phyloP scores from a whole-genome alignment of 2,888 invertebrate genomes.

The Nysson spinosus region DNA sequence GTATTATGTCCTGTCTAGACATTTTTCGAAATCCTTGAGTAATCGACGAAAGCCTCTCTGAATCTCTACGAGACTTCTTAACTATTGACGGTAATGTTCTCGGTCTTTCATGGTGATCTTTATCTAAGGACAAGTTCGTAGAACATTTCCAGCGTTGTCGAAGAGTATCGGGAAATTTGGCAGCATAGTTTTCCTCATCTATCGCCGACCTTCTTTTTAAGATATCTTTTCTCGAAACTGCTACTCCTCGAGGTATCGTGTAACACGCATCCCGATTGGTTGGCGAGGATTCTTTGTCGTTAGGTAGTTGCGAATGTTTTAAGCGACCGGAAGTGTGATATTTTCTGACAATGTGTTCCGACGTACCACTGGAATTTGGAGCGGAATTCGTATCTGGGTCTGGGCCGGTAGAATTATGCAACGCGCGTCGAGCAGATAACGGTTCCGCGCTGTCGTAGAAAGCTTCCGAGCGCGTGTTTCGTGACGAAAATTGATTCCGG shows the following conservation, averaged over 20 bases:
- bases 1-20: slow-evolving; percentile 71
- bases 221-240: slow-evolving; percentile 67
- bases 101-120: slow-evolving; percentile 52
- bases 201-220: slow-evolving; percentile 47
- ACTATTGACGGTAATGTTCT: slow-evolving; percentile 67
- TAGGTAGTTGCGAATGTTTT: slow-evolving; percentile 5
- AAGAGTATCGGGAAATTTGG: slow-evolving; percentile 54
- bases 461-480: slow-evolving; percentile 60
- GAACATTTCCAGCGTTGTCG: slow-evolving; percentile 56
- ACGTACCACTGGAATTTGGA: slow-evolving; percentile 57
- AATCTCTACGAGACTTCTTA: slow-evolving; percentile 47
- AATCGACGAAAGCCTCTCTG: slow-evolving; percentile 26
- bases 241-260: slow-evolving; percentile 45
- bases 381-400: slow-evolving; percentile 67
- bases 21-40: slow-evolving; percentile 52
- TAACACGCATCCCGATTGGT: slow-evolving; percentile 19
- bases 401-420: slow-evolving; percentile 71
- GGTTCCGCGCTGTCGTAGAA: slow-evolving; percentile 66
- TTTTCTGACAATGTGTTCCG: slow-evolving; percentile 46
- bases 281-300: not conserved
- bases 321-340: slow-evolving; percentile 42
- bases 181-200: slow-evolving; percentile 52
- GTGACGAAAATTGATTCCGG: slow-evolving; percentile 59
- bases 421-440: slow-evolving; percentile 68
- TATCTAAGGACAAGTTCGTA: slow-evolving; percentile 26